These are phyloP conservation scores for Entomyzon cyanotis DNA, from an alignment of 2,113 vertebrate genomes.

Conservation along the genomic window DNA sequence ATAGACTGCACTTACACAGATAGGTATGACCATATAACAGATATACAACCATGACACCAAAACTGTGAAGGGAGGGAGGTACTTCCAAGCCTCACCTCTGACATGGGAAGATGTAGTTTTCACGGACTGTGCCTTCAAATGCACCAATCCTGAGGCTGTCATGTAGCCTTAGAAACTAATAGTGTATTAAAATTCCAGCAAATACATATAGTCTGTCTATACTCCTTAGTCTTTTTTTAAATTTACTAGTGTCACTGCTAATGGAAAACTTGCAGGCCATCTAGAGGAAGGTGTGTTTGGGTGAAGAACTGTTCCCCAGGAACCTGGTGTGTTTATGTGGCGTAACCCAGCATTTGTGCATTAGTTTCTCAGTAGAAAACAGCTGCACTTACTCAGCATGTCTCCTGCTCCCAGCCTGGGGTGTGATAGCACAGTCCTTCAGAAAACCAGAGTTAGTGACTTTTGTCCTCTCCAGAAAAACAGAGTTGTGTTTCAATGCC, in stretches of 20 bases:
- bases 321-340: background rate
- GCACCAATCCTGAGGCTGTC: background rate
- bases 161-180: background rate
- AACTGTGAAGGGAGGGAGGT: background rate
- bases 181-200: background rate
- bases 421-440: background rate
- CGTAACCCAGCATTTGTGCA: accelerated
- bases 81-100: background rate
- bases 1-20: background rate
- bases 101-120: background rate
- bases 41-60: background rate
- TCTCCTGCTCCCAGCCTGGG: background rate
- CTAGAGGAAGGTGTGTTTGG: background rate
- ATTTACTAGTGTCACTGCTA: background rate
- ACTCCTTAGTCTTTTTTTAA: background rate
- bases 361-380: background rate
- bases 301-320: background rate
- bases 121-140: background rate
- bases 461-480: background rate
- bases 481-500: background rate
- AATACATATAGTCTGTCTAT: background rate
- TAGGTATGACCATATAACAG: background rate
- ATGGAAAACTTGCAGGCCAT: background rate
- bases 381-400: background rate
- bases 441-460: background rate